Percentiles rank a stretch among this genome's conserved stretches.
These are phyloP conservation scores for Rhagonycha lutea DNA, from an alignment of 2,888 invertebrate genomes.

Conservation along the genomic window DNA sequence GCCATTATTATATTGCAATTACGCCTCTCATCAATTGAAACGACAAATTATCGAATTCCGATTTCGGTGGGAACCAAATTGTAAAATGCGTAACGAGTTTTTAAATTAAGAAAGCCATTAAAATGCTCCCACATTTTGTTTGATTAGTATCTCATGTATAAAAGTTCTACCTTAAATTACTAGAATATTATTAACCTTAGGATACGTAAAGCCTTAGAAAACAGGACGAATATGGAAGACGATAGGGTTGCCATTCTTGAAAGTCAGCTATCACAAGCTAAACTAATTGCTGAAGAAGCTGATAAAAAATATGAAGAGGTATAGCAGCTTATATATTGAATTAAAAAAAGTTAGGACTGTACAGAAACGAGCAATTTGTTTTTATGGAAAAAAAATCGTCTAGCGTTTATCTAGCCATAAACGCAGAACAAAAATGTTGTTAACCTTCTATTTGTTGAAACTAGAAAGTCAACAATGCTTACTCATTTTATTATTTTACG, in stretches of 20 bases:
- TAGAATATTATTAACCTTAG: conserved; percentile 57
- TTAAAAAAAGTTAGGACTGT: background rate
- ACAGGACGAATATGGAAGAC: conserved; percentile 98
- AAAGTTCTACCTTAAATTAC: background rate
- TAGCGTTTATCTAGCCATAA: background rate
- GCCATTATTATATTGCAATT: conserved; percentile 7
- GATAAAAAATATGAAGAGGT: conserved; percentile 99
- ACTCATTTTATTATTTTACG: background rate
- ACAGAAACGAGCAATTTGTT: background rate
- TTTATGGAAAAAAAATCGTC: background rate
- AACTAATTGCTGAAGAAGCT: conserved; percentile 99
- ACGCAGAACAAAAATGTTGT: background rate
- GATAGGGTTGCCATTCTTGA: conserved; percentile 97
- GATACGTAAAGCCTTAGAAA: conserved; percentile 98
- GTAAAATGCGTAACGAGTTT: background rate
- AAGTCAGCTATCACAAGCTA: conserved; percentile 97
- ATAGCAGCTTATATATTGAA: conserved; percentile 37
- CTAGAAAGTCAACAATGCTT: background rate
- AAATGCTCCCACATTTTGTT: conserved; percentile 1
- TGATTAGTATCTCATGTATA: background rate
- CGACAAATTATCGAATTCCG: background rate
- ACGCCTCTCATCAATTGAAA: background rate
- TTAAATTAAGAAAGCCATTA: background rate
- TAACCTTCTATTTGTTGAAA: background rate
- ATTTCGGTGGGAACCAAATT: conserved; percentile 4